A percentile compares a stretch with the other conserved stretches of the same genome.
phyloP scores from a whole-genome alignment of 1,140 invertebrate genomes.

The Aphaenogaster floridana region DNA sequence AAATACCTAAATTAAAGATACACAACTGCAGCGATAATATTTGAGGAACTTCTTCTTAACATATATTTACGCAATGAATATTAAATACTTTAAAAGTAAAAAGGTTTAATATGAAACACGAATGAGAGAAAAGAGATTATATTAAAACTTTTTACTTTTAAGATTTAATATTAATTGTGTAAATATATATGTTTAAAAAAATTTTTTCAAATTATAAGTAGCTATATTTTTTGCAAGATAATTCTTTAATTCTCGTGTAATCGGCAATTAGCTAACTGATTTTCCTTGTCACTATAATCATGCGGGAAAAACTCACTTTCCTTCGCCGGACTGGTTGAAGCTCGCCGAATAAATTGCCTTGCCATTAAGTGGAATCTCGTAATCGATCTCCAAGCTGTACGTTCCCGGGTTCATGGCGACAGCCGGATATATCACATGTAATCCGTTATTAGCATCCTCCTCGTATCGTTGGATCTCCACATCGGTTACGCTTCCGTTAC shows the following conservation, averaged over 20 bases:
- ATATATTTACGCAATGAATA: background rate
- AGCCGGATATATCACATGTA: conserved; percentile 72
- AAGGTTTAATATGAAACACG: background rate
- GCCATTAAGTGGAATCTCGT: conserved; percentile 70
- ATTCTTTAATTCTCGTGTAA: background rate
- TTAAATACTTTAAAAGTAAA: background rate
- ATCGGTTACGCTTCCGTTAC: conserved; percentile 2
- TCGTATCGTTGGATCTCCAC: conserved; percentile 73
- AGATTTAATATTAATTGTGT: no score
- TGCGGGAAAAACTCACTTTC: conserved; percentile 45
- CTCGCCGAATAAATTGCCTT: conserved; percentile 71
- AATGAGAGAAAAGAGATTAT: background rate
- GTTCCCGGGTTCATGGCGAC: conserved; percentile 67
- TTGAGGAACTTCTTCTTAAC: background rate
- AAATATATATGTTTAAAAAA: no score
- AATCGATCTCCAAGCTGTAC: conserved; percentile 79
- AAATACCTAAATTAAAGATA: background rate
- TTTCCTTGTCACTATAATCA: background rate
- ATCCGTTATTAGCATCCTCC: conserved; percentile 69
- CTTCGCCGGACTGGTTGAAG: conserved; percentile 20
- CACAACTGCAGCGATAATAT: background rate
- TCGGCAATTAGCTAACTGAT: conserved; percentile 10
- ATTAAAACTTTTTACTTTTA: no score
- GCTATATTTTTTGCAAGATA: background rate
- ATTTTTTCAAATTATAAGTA: background rate